Base-by-base conservation (phyloP, 2,797 vertebrate genomes). In the Melanotaenia parkinsoni region DNA sequence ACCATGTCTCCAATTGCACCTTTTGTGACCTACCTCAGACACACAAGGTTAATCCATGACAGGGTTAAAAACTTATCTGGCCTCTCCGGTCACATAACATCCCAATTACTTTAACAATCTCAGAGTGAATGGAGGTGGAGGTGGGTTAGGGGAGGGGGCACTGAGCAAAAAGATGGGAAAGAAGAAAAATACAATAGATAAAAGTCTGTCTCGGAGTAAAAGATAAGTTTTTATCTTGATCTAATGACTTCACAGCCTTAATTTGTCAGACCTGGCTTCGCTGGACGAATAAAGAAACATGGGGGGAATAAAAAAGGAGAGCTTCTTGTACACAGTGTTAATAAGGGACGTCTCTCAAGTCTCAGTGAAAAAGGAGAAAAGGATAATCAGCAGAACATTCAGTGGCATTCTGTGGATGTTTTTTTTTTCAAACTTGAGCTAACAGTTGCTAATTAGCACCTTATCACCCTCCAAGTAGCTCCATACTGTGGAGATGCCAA, bases 211-310 rank as follows among this genome's bases (percentile, higher is more conserved):
- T 95, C 89, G 71, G 90, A 96, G 96, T 93, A 93, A 93, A 94
- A 98, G 97, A 98, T 97, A 98, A 96, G 94, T 96, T 96, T 96
- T 98, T 97, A 97, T 99, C 97, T 97, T 96, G 96, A 98, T 98
- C 96, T 97, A 97, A 97, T 96, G 96, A 97, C 95, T 97, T 94
- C 93, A 92, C 94, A 94, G 95, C 95, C 94, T 96, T 97, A 96
- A 98, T 99, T 97, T 96, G 96, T 98, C 96, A 98, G 96, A 95
- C 95, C 94, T 93, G 95, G 94, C 95, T 95, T 85, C 94, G 88
- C 84, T 84, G 76, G 83, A 60, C 84, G 83, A 63, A 20, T 58
- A 30, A 45, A 45, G 16, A 16, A 16, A 20, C 43, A 76, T 11
- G 32, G 28, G 11, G 67, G 43, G 35, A 33, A 11, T 14, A 22